Evolutionary conservation across 2,797 vertebrate species (phyloP), one percentile per base, ranked within the genome.

Genomic region (Gobionotothen gibberifrons): DNA sequence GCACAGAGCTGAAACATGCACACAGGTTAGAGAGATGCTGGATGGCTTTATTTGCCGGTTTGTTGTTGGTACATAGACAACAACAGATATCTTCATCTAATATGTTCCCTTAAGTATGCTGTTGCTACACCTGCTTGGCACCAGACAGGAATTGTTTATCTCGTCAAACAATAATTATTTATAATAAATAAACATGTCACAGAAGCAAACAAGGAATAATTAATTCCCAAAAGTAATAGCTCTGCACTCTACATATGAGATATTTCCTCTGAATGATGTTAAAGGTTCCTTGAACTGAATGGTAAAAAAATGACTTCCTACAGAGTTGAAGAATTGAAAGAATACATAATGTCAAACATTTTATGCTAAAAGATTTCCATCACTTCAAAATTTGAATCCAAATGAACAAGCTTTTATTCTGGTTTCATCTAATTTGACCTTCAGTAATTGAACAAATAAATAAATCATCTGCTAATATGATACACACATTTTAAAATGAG

Each of bases 131-230:
- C 91, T 91, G 88, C 69, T 44, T 72, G 49, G 76, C 83, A 74
- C 67, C 53, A 32, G 79, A 76, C 66, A 77, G 55, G 49, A 87
- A 76, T 84, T 90, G 89, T 91, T 92, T 92, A 89, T 87, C 73
- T 83, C 61, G 69, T 90, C 82, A 79, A 47, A 85, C 61, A n/a
- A n/a, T n/a, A n/a, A n/a, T n/a, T n/a, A n/a, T n/a, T n/a, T n/a
- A n/a, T 85, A 86, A 90, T 80, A 91, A 93, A 93, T 90, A 93
- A 90, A 93, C 88, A 90, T 86, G 86, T 93, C 89, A 93, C 62
- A 85, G 87, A 78, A 66, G 69, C 82, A 89, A 88, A 90, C 80
- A 87, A 75, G 77, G 76, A 82, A 66, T 32, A 78, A 85, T 79
- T 67, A 58, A 65, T 69, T 83, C 77, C 74, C 87, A 26, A 60